Evolutionary conservation across 2,797 vertebrate species (phyloP).

Genomic region (Acrocephalus scirpaceus): DNA sequence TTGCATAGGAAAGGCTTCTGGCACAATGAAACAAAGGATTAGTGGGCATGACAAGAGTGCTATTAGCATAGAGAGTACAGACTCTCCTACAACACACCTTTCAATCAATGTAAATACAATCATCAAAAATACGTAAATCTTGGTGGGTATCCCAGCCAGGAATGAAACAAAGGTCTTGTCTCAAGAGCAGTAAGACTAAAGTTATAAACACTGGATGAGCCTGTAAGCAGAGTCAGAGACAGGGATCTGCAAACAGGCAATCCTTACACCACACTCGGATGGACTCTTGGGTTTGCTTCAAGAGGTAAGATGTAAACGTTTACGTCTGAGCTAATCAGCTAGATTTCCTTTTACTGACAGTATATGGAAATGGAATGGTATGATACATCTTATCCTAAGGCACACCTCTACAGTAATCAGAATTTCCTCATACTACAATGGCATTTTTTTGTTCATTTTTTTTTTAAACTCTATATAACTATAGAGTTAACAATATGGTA

Average conservation of each 20-base stretch:
- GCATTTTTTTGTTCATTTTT: neutral
- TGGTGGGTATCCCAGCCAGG: neutral
- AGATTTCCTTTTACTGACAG: neutral
- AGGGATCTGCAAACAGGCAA: neutral
- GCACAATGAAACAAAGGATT: conserved; percentile 70
- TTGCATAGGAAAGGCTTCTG: conserved; percentile 75
- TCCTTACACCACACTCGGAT: neutral
- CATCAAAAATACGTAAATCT: conserved; percentile 40
- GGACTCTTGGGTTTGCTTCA: neutral
- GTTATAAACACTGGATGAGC: neutral
- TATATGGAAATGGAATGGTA: neutral
- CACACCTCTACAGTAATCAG: neutral
- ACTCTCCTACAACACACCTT: conserved; percentile 30
- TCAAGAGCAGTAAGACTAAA: neutral
- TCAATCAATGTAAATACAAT: conserved; percentile 48
- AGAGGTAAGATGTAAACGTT: neutral
- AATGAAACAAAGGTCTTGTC: neutral
- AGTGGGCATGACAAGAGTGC: conserved; percentile 46
- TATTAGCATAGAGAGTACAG: conserved; percentile 64
- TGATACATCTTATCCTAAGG: neutral
- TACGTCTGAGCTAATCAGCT: neutral
- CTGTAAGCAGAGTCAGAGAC: neutral
- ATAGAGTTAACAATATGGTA: too few species aligned
- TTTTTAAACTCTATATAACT: too few species aligned
- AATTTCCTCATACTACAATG: neutral